phyloP scores from a whole-genome alignment of 2,888 invertebrate species.

The Volucella zonaria region DNA sequence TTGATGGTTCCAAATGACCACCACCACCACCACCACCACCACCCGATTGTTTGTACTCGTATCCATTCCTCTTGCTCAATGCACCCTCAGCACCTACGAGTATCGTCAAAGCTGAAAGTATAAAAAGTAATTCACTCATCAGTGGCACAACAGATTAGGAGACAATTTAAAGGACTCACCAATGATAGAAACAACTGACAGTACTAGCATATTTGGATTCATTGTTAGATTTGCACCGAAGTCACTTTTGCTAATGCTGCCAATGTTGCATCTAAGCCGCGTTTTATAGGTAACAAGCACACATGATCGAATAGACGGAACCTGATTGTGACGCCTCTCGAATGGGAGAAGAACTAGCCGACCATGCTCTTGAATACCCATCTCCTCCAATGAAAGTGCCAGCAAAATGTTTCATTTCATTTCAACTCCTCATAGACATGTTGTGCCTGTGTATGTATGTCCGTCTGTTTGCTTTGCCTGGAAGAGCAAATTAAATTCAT shows the following conservation, averaged over 20 bases:
- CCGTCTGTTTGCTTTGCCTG: slow-evolving; percentile 34
- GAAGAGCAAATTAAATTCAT: slow-evolving; percentile 56
- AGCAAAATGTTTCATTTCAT: slow-evolving; percentile 38
- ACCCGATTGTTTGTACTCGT: slow-evolving; percentile 75
- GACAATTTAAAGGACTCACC: slow-evolving; percentile 50
- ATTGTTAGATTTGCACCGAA: slow-evolving; percentile 55
- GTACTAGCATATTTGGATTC: slow-evolving; percentile 48
- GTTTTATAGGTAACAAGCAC: slow-evolving; percentile 71
- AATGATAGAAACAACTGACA: slow-evolving; percentile 27
- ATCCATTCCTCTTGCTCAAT: slow-evolving; percentile 79
- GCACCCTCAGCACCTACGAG: slow-evolving; percentile 19
- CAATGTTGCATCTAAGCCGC: slow-evolving; percentile 60
- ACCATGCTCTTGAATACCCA: slow-evolving; percentile 57
- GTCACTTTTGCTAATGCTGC: slow-evolving; percentile 66
- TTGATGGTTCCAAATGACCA: slow-evolving; percentile 68
- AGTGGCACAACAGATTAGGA: neutral
- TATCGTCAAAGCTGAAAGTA: slow-evolving; percentile 34
- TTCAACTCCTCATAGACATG: no score
- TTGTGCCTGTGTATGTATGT: slow-evolving; percentile 27
- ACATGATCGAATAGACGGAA: slow-evolving; percentile 66
- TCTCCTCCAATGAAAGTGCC: slow-evolving; percentile 62
- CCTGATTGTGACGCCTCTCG: slow-evolving; percentile 53
- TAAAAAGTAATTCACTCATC: slow-evolving; percentile 6
- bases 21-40: slow-evolving; percentile 18
- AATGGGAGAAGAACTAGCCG: slow-evolving; percentile 68